Evolutionary conservation across 2,797 vertebrate species (phyloP), one percentile per base, ranked within the genome.

Genomic region (Melanotaenia trifasciata): DNA sequence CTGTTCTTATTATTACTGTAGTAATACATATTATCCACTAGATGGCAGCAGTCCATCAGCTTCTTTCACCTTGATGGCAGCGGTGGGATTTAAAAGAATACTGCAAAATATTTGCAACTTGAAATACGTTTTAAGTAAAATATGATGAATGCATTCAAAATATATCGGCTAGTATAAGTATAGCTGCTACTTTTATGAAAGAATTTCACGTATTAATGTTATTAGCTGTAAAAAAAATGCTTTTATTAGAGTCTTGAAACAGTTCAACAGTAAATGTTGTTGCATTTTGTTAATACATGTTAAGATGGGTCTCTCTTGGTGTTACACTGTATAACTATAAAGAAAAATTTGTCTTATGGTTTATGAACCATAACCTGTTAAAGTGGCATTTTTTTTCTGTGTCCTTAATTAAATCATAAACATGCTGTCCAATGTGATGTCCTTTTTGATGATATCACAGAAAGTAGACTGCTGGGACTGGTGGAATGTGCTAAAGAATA

Each of bases 381-480:
- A 57, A 57, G 14, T 32, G 12, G 2, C 11, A 53, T 71, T 45
- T 33, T 45, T 30, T 28, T 2, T 1, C 5, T 24, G 4, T 38
- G 20, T 83, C 93, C 95, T 97, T 97, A 94, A 96, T 94, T 74
- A 47, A 76, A 36, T 56, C 45, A 13, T 78, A 22, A 89, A 84
- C 90, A 97, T 94, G 96, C 96, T 2, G 96, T 96, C 50, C 96
- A 97, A 80, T 96, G 95, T 51, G 70, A 92, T 47, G 87, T 97
- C 66, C 63, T 93, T 0, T 81, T 79, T 2, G 91, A 92, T n/a
- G 62, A 92, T 3, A 70, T 87, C 3, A 86, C 87, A 70, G 96
- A 97, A 79, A 98, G 95, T 92, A 93, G 96, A 71, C 93, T 98
- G 32, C 93, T 98, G 76, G 96, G 97, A 38, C 92, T 99, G 13